Base-by-base conservation (phyloP, 2,797 vertebrate species). In the Oophaga sylvatica region DNA sequence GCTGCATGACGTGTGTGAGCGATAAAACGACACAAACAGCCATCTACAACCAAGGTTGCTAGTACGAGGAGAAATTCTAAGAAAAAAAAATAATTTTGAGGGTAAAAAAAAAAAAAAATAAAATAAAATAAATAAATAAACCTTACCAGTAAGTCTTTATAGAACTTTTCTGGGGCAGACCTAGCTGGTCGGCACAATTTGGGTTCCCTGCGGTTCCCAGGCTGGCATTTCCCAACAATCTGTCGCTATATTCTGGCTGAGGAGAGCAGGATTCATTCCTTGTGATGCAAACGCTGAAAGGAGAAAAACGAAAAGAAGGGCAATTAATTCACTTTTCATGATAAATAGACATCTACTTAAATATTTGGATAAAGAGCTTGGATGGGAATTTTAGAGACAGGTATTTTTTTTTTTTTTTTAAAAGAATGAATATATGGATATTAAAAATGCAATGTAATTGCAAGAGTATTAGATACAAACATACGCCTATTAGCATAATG, bases 71-170 rank as follows among this genome's bases (percentile, higher is more conserved):
- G 7, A 53, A 11, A 53, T 53, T 8, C 35, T 3, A 41, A 5
- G 35, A 41, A 53, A 53, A 53, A 8, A 53, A 11, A 8, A 53
- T n/a, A n/a, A n/a, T n/a, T n/a, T 53, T 53, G 9, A 6, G 48
- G 48, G 5, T 8, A 11, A 11, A 31, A 35, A 35, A 35, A 1
- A 35, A 35, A 77, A n/a, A n/a, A n/a, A n/a, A n/a, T n/a, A n/a
- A n/a, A n/a, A n/a, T n/a, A 3, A n/a, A 17, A 78, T 17, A 70
- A 7, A 65, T 5, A 16, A 56, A 8, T n/a, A 29, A 26, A 87
- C 81, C 90, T 94, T 95, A 99, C 98, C 96, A 97, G 93, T 68
- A 99, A 95, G 86, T 97, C 94, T 81, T 96, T 94, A 90, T 97
- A 97, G 94, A 99, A 96, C 90, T 92, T 94, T 90, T 94, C 93